phyloP scores from a whole-genome alignment of 2,113 vertebrate genomes.

The Sinocyclocheilus rhinocerous region DNA sequence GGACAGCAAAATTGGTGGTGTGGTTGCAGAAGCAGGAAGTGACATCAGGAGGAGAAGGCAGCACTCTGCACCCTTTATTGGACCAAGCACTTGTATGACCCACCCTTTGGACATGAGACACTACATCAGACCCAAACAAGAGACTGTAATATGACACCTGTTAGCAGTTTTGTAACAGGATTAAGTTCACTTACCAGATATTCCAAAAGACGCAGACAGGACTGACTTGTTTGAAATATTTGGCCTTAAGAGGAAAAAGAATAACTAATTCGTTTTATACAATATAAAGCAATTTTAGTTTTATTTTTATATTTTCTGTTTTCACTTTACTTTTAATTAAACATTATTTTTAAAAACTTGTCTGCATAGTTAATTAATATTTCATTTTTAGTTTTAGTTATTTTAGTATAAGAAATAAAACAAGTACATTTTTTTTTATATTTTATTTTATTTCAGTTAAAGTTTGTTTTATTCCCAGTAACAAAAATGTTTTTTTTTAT shows the following conservation, averaged over 20 bases:
- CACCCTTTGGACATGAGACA: slow-evolving; percentile 58
- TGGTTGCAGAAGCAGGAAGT: slow-evolving; percentile 79
- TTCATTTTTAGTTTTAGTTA: no score
- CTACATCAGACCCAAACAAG: not conserved
- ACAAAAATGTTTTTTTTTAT: no score
- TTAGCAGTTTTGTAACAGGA: not conserved
- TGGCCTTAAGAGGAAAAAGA: slow-evolving; percentile 66
- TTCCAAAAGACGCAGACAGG: slow-evolving; percentile 79
- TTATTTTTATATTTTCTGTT: no score
- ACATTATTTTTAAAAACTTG: not conserved
- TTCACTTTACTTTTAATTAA: not conserved
- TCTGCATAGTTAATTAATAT: not conserved
- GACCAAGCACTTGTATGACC: slow-evolving; percentile 72
- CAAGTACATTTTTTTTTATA: no score
- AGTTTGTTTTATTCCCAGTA: no score
- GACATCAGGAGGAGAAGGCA: slow-evolving; percentile 56
- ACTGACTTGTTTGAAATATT: slow-evolving; percentile 58
- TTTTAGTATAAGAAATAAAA: no score
- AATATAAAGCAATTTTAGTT: no score
- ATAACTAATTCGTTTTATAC: not conserved
- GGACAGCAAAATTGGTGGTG: slow-evolving; percentile 81
- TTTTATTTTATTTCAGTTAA: no score
- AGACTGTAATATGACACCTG: not conserved
- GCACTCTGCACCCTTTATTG: slow-evolving; percentile 73
- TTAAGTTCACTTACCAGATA: slow-evolving; percentile 73